phyloP scores from a whole-genome alignment of 2,888 invertebrate species.

The Leptopilina myrica region DNA sequence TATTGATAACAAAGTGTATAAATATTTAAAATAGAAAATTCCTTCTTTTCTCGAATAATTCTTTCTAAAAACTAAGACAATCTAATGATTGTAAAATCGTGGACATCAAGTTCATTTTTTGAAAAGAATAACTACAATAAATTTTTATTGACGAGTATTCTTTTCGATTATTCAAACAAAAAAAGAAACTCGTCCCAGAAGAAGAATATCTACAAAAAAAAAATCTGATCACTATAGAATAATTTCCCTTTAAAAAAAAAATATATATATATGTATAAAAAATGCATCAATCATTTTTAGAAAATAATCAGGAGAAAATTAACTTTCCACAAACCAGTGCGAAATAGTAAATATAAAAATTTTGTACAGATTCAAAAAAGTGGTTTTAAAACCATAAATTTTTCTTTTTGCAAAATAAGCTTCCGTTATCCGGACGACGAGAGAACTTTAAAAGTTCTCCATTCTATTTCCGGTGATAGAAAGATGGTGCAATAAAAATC shows the following conservation, averaged over 20 bases:
- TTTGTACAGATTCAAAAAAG: slow-evolving; percentile 23
- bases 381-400: slow-evolving; percentile 2
- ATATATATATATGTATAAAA: no score
- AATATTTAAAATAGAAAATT: not conserved
- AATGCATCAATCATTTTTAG: no score
- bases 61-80: not conserved
- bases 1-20: not conserved
- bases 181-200: not conserved
- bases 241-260: slow-evolving; percentile 10
- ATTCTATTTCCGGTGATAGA: not conserved
- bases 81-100: not conserved
- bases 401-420: not conserved
- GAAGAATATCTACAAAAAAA: not conserved
- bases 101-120: slow-evolving; percentile 43
- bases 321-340: not conserved
- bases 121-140: slow-evolving; percentile 38
- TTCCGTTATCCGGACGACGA: slow-evolving; percentile 10
- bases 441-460: slow-evolving; percentile 1
- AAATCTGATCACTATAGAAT: not conserved
- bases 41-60: not conserved
- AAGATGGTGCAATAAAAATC: slow-evolving; percentile 13
- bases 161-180: no score
- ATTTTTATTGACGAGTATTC: slow-evolving; percentile 34
- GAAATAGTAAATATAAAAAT: slow-evolving; percentile 29
- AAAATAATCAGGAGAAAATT: not conserved